Conservation (phyloP, 1,140 invertebrate species). For the Caenorhabditis elegans region DNA sequence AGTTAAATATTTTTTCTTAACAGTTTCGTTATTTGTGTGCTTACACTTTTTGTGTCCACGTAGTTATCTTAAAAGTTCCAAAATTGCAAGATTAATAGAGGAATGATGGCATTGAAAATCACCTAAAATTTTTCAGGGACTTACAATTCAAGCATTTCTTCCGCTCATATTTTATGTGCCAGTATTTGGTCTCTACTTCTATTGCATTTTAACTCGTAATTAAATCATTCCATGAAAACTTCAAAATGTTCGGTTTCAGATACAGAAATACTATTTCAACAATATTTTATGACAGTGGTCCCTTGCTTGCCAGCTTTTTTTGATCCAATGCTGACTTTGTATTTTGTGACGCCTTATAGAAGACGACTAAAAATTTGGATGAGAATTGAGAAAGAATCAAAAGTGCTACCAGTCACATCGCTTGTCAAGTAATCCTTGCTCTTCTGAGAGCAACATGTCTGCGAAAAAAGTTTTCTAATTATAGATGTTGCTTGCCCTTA, state of each 20-base stretch:
- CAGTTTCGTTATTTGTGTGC: no score
- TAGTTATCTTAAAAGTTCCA: no score
- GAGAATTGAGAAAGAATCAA: conserved; percentile 3
- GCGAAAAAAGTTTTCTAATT: no score
- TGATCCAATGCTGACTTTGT: neutral
- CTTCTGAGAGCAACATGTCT: no score
- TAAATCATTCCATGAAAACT: neutral
- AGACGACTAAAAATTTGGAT: neutral
- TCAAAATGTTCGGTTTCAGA: neutral
- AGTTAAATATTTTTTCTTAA: no score
- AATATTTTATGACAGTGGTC: neutral
- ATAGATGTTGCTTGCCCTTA: no score
- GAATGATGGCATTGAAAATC: no score
- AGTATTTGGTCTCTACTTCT: neutral
- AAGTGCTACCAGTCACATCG: neutral
- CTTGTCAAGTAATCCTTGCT: neutral
- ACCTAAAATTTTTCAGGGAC: neutral
- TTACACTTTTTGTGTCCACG: no score
- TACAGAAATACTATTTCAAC: neutral
- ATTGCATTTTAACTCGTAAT: neutral
- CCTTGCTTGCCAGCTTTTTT: neutral
- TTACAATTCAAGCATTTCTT: neutral
- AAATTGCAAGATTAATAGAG: no score
- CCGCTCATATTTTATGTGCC: neutral
- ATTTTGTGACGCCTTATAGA: neutral